Conservation (phyloP, 2,113 vertebrate species). For the Rynchops niger region DNA sequence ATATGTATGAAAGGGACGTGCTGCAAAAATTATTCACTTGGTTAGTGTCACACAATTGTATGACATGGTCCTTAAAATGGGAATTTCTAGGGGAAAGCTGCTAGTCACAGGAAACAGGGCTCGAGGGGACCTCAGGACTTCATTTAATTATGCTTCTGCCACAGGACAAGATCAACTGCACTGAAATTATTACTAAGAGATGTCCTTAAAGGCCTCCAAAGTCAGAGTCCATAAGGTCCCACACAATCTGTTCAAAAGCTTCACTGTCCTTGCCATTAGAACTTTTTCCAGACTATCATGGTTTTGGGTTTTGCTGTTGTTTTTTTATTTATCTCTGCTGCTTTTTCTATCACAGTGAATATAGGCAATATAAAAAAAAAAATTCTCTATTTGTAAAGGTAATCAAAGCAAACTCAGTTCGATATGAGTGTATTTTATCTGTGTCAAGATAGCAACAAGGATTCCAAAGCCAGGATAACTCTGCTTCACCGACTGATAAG, state of each 20-base stretch:
- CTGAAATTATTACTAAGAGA: background rate
- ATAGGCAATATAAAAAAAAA: background rate
- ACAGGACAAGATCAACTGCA: background rate
- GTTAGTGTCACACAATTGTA: background rate
- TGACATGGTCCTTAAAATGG: background rate
- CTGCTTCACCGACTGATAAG: background rate
- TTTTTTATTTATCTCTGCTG: background rate
- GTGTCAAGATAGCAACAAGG: background rate
- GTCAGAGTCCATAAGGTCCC: background rate
- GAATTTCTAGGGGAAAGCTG: background rate
- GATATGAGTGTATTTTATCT: background rate
- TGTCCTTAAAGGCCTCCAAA: background rate
- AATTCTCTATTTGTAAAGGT: background rate
- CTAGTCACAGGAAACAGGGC: background rate
- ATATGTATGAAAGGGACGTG: background rate
- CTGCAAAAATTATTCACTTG: background rate
- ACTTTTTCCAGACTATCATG: background rate
- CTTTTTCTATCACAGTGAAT: fast-evolving
- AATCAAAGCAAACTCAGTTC: background rate
- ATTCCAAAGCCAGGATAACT: background rate
- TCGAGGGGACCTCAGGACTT: background rate
- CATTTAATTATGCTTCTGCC: background rate
- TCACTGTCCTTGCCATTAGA: background rate
- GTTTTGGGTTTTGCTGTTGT: background rate
- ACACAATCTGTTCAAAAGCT: background rate